phyloP scores from a whole-genome alignment of 2,113 vertebrate species.

The Cepphus grylle region DNA sequence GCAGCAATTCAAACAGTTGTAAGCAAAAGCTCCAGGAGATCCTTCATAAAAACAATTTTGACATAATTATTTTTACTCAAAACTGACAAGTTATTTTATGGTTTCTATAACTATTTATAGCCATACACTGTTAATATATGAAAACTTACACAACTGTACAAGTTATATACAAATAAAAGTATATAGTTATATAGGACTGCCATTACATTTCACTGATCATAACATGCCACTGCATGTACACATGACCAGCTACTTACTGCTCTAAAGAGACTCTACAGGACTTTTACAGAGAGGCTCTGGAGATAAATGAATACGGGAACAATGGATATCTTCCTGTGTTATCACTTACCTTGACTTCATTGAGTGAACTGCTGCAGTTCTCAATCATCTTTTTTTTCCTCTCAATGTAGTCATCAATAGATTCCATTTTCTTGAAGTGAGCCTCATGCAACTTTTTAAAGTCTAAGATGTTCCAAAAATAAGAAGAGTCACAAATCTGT shows the following conservation, averaged over 20 bases:
- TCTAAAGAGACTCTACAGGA: neutral
- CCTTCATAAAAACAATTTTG: neutral
- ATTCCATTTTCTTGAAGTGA: slow-evolving; percentile 93
- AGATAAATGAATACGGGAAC: neutral
- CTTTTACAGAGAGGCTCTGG: neutral
- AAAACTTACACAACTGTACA: neutral
- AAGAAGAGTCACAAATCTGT: neutral
- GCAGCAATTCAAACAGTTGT: neutral
- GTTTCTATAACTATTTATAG: neutral
- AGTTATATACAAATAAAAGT: neutral
- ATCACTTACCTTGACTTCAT: slow-evolving; percentile 80
- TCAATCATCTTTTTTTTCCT: slow-evolving; percentile 81
- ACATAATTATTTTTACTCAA: neutral
- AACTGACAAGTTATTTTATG: neutral
- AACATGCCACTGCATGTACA: neutral
- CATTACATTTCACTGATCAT: neutral
- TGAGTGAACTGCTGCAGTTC: slow-evolving; percentile 64
- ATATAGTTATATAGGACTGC: neutral
- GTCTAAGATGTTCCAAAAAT: slow-evolving; percentile 72
- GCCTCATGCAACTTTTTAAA: slow-evolving; percentile 93
- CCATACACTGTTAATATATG: neutral
- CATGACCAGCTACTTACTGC: neutral
- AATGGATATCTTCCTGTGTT: neutral
- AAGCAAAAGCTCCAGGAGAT: neutral
- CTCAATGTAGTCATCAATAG: slow-evolving; percentile 88